Base-by-base conservation (phyloP, 2,888 invertebrate genomes). In the Microplitis deprimator region DNA sequence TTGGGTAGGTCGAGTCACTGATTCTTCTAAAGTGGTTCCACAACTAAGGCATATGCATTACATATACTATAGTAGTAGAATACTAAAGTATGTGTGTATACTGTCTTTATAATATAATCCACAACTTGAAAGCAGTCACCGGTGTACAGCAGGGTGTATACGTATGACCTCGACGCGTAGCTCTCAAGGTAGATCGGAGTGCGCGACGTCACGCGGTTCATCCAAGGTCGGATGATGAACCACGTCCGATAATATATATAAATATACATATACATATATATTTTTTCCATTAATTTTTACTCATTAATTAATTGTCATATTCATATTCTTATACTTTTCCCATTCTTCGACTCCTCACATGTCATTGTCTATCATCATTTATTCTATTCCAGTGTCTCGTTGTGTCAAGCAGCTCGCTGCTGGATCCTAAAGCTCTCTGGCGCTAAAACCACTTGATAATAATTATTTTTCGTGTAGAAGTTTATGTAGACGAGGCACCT, bases 171-270 rank as follows among this genome's bases (percentile, higher is more conserved):
- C 84, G 83, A 83, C 82, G 82, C 80, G 81, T 78, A 79, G 82
- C 82, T 85, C 81, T 81, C 83, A 83, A 85, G 85, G 84, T 83
- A 82, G 84, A 83, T 84, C 81, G 83, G 83, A 84, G 84, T 85
- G 84, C 84, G 84, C 61, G 68, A 64, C 83, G 85, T 87, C 86
- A 87, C 86, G 87, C 86, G 86, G 86, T 83, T 84, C 82, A 84
- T 82, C 82, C 87, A 88, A 89, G 89, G 88, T 87, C 88, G 87
- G 84, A 81, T 87, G 85, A 87, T 85, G 86, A 86, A 85, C 87
- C 83, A 81, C 77, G 81, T 81, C 81, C 13, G 50, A 50, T 13
- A 50, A 13, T 50, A 50, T 50, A 50, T 50, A 50, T 50, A 29
- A 29, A 29, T 50, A 50, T 50, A 50, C 10, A 50, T 50, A 50